Evolutionary conservation across 2,113 vertebrate genomes (phyloP), one percentile per base, ranked within the genome.

Genomic region (Glareola pratincola): DNA sequence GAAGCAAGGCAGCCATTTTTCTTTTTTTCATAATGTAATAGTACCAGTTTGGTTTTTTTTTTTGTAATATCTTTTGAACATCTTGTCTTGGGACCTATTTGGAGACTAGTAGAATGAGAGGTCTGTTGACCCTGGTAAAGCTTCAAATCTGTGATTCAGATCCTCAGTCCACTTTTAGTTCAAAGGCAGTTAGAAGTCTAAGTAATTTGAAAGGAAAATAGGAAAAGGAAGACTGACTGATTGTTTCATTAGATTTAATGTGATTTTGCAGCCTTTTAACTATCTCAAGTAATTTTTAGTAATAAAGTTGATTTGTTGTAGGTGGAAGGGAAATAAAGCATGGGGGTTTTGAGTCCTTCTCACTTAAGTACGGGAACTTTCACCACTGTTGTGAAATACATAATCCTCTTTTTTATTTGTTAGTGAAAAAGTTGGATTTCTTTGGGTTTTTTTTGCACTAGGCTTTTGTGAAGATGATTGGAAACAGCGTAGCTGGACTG

Each of bases 401-500:
- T 64, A 82, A 43, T 59, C 21, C 39, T 75, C 5, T 23, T 37
- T 59, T 59, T n/a, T 54, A 78, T 71, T 23, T 67, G 6, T 68
- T 81, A 57, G 30, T 63, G 48, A 47, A 87, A 54, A 60, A 13
- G 14, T 29, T 51, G 7, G 12, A 13, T 59, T 81, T 91, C 10
- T 59, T 63, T 39, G 51, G 4, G 1, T 4, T 81, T 34, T 9
- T 89, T 72, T 53, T 37, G 9, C 10, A 18, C 34, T 72, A 99
- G 99, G 98, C 98, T 75, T 99, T 99, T 97, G 99, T 99, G 68
- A 98, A 98, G 92, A 99, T 99, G 98, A 94, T 99, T n/a, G 98
- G 98, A 72, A 95, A 97, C 82, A 98, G 98, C 0, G 99, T 99
- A 66, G 98, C 95, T 80, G 96, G 97, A 20, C 98, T 99, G 98